These are phyloP conservation scores for Neosilurus hyrtlii DNA, from an alignment of 2,797 vertebrate species.

Conservation along the genomic window DNA sequence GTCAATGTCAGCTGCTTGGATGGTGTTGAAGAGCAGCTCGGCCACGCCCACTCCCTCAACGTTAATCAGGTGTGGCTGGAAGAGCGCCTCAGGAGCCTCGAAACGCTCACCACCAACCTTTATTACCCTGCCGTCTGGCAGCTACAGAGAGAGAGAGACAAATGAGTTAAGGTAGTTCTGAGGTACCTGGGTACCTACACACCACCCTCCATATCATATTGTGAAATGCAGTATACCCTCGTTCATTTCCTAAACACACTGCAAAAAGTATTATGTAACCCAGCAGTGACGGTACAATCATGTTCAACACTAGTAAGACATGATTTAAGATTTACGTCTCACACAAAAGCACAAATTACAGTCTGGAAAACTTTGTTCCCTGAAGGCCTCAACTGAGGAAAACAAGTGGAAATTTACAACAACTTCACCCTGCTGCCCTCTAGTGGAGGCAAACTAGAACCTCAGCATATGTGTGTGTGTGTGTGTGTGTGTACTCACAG, in stretches of 20 bases:
- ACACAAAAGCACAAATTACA: not conserved
- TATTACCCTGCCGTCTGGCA: constrained; percentile 53
- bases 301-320: not conserved
- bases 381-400: not conserved
- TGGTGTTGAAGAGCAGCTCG: constrained; percentile 97
- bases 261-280: not conserved
- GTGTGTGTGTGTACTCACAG: constrained; percentile 12
- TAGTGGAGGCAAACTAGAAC: not conserved
- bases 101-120: constrained; percentile 98
- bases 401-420: constrained; percentile 1
- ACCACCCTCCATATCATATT: not conserved
- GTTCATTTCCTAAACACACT: not conserved
- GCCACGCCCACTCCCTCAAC: constrained; percentile 97
- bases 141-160: constrained; percentile 70
- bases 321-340: not conserved
- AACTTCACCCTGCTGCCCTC: constrained; percentile 5
- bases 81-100: constrained; percentile 94
- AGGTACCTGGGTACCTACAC: not conserved
- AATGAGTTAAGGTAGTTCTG: not conserved
- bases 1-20: constrained; percentile 97
- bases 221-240: not conserved
- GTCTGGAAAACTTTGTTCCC: not conserved
- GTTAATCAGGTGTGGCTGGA: constrained; percentile 98
- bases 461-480: not conserved
- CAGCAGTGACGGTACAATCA: not conserved